Percentiles rank a stretch among this genome's conserved stretches.
phyloP scores from a whole-genome alignment of 2,888 invertebrate species.

The Oligia fasciuncula region DNA sequence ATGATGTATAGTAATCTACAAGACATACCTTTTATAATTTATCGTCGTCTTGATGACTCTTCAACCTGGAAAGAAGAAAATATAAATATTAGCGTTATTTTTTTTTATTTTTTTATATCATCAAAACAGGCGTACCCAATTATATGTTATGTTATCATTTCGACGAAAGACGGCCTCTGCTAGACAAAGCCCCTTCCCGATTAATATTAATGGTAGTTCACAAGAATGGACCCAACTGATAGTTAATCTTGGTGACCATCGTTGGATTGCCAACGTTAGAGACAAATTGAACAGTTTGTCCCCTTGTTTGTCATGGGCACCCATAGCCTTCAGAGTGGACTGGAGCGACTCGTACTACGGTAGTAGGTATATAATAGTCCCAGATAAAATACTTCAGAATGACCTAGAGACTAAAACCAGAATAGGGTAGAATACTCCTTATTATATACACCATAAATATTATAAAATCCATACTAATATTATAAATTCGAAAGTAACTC shows the following conservation, averaged over 20 bases:
- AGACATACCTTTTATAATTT: conserved; percentile 40
- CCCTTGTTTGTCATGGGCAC: background rate
- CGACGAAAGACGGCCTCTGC: too few relatives aligned
- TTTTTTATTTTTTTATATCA: background rate
- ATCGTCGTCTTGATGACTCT: conserved; percentile 2
- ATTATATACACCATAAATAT: background rate
- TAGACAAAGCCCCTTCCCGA: background rate
- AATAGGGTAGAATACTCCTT: background rate
- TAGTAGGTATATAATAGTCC: background rate
- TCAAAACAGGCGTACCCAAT: background rate
- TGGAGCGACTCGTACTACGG: background rate
- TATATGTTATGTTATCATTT: background rate
- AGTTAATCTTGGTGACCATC: background rate
- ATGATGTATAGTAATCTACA: too few relatives aligned
- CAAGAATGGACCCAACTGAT: too few relatives aligned
- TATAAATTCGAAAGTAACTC: too few relatives aligned
- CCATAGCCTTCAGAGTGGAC: background rate
- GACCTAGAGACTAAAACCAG: background rate
- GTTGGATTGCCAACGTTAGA: background rate
- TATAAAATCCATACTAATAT: too few relatives aligned
- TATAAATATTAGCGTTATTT: background rate
- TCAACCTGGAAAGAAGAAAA: conserved; percentile 42
- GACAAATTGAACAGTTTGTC: background rate
- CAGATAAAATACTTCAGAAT: background rate
- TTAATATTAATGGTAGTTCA: background rate